These are phyloP conservation scores for Rhyacophila brunnea DNA, from an alignment of 1,140 invertebrate genomes.

Conservation along the genomic window DNA sequence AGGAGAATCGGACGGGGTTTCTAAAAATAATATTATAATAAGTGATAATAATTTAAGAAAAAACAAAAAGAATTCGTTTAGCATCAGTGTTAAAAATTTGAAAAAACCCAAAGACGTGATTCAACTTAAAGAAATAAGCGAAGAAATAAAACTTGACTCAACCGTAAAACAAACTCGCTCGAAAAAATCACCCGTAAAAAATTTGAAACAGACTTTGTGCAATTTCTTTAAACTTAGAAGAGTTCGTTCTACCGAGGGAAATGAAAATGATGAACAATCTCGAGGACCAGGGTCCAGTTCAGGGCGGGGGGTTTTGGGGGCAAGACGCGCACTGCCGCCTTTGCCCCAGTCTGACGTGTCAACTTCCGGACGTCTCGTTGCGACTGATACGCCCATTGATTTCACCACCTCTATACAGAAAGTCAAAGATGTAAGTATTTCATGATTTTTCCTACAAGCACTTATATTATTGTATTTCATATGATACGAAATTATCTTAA, in stretches of 20 bases:
- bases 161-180: constrained; percentile 52
- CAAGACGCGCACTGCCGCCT: constrained; percentile 75
- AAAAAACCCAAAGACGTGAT: constrained; percentile 65
- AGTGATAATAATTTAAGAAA: constrained; percentile 55
- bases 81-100: constrained; percentile 62
- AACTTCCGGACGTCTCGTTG: constrained; percentile 34
- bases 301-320: constrained; percentile 25
- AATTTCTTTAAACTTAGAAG: constrained; percentile 74
- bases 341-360: constrained; percentile 56
- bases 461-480: neutral
- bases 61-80: constrained; percentile 62
- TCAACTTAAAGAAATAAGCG: constrained; percentile 41
- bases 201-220: constrained; percentile 82
- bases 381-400: constrained; percentile 62
- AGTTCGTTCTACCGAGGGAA: constrained; percentile 37
- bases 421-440: constrained; percentile 84
- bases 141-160: constrained; percentile 42
- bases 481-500: neutral
- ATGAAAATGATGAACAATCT: constrained; percentile 25
- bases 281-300: constrained; percentile 18
- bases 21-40: constrained; percentile 40
- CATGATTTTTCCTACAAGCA: neutral
- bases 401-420: constrained; percentile 90
- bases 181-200: constrained; percentile 61
- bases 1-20: constrained; percentile 23